Conservation (phyloP, 2,888 invertebrate genomes). For the Mythimna vitellina region DNA sequence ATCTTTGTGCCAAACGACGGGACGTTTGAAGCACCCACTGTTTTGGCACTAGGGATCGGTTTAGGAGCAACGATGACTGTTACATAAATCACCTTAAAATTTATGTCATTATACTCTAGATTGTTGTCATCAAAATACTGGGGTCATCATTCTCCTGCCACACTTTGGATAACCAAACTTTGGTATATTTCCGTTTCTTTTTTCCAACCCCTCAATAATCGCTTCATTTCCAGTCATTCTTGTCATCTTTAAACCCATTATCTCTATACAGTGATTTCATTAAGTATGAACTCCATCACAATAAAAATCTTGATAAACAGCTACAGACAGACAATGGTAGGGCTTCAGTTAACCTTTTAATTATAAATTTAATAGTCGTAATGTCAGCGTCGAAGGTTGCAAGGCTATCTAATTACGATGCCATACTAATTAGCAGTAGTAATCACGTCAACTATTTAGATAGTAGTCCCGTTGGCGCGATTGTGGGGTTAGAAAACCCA, state of each 20-base stretch:
- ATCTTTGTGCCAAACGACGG: conserved; percentile 40
- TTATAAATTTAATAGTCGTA: conserved; percentile 38
- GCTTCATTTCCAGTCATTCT: no score
- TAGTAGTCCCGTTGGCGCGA: conserved; percentile 19
- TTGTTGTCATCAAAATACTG: neutral
- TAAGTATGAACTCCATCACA: neutral
- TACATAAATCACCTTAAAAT: neutral
- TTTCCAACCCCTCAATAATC: neutral
- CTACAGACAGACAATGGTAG: conserved; percentile 18
- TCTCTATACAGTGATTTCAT: neutral
- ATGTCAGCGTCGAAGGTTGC: conserved; percentile 39
- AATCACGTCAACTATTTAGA: conserved; percentile 43
- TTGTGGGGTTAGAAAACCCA: conserved; percentile 27
- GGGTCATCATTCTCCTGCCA: no score
- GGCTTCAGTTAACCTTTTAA: conserved; percentile 44
- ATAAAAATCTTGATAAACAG: conserved; percentile 1
- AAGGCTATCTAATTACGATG: conserved; percentile 48
- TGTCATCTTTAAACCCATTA: neutral
- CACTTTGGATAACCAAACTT: no score
- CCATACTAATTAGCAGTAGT: conserved; percentile 45
- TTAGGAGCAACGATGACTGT: neutral
- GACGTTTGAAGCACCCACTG: conserved; percentile 17
- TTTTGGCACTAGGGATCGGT: conserved; percentile 35
- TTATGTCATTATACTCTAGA: neutral
- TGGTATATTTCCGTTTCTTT: neutral